Conservation (phyloP, 2,888 invertebrate genomes). For the Vanessa cardui region DNA sequence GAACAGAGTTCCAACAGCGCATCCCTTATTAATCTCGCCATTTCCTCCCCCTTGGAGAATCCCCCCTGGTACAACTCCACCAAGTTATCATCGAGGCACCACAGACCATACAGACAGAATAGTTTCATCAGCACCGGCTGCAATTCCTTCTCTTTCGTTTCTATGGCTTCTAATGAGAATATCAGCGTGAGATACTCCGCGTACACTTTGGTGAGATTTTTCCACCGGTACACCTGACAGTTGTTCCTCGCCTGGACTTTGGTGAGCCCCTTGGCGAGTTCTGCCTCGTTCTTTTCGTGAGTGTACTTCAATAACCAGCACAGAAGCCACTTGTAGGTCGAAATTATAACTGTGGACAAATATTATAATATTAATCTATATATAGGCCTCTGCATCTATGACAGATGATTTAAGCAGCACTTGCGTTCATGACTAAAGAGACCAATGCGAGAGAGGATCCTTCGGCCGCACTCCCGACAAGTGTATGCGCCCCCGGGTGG, state of each 20-base stretch:
- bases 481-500: no score
- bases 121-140: constrained; percentile 77
- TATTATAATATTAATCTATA: no score
- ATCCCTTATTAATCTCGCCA: constrained; percentile 85
- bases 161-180: constrained; percentile 77
- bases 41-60: constrained; percentile 76
- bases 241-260: constrained; percentile 90
- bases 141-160: constrained; percentile 61
- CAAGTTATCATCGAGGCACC: constrained; percentile 86
- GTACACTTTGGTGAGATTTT: constrained; percentile 88
- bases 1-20: constrained; percentile 87
- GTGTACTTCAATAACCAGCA: constrained; percentile 90
- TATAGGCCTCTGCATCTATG: no score
- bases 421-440: no score
- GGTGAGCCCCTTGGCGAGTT: constrained; percentile 82
- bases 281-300: constrained; percentile 81
- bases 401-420: no score
- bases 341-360: constrained; percentile 84
- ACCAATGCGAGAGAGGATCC: no score
- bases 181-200: constrained; percentile 86
- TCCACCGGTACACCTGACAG: constrained; percentile 91
- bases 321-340: constrained; percentile 92
- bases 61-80: constrained; percentile 88
- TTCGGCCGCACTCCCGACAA: no score
- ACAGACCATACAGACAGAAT: constrained; percentile 68